These are phyloP conservation scores for Pyrocoelia pectoralis DNA, from an alignment of 2,888 invertebrate species.

Conservation along the genomic window DNA sequence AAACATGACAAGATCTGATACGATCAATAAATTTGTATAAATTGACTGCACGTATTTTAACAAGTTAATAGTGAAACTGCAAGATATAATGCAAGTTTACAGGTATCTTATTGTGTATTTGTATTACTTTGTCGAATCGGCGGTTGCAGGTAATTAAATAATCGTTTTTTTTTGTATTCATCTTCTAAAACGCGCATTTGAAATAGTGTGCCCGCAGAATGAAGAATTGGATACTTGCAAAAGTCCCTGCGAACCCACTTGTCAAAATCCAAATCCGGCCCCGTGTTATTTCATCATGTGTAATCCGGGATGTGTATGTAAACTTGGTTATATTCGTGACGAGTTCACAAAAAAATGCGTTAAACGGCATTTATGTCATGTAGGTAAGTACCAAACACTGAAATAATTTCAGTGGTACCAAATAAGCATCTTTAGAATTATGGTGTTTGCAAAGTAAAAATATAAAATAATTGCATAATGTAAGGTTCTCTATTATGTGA, in stretches of 20 bases:
- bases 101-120: neutral
- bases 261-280: constrained; percentile 18
- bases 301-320: constrained; percentile 35
- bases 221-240: constrained; percentile 17
- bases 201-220: neutral
- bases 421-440: too few species aligned
- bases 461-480: too few species aligned
- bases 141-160: neutral
- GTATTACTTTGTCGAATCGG: neutral
- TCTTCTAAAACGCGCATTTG: too few species aligned
- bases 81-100: neutral
- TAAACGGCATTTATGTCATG: constrained; percentile 22
- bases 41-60: neutral
- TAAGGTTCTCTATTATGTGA: too few species aligned
- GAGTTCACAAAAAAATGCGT: constrained; percentile 29
- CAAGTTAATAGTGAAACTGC: neutral
- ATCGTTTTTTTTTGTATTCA: too few species aligned
- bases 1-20: neutral
- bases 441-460: too few species aligned
- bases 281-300: constrained; percentile 17
- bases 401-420: constrained; percentile 12
- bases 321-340: constrained; percentile 26
- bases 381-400: constrained; percentile 15
- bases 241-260: constrained; percentile 25
- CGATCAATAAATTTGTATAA: neutral